phyloP scores from a whole-genome alignment of 2,888 invertebrate genomes.

The Cinara cedri region DNA sequence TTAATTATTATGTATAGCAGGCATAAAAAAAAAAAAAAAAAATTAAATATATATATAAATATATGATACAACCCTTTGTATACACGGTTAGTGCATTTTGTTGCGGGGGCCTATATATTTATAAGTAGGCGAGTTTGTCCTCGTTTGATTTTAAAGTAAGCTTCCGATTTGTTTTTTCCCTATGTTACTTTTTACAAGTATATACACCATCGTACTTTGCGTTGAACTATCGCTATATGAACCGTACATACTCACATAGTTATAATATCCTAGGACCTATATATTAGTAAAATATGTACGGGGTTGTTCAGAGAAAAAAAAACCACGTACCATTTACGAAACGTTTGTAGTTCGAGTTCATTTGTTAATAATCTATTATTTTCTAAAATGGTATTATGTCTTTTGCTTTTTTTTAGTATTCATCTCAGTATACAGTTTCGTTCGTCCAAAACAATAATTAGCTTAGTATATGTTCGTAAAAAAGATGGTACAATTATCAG shows the following conservation, averaged over 20 bases:
- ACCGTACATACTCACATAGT: not conserved
- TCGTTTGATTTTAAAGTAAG: constrained; percentile 38
- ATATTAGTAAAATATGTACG: not conserved
- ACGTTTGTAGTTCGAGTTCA: too few relatives aligned
- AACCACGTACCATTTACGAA: too few relatives aligned
- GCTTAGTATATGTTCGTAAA: too few relatives aligned
- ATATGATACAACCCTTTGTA: constrained; percentile 31
- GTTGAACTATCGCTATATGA: not conserved
- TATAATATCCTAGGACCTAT: not conserved
- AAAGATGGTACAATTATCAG: too few relatives aligned
- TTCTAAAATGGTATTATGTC: too few relatives aligned
- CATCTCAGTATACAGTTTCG: too few relatives aligned
- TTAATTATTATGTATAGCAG: constrained; percentile 39
- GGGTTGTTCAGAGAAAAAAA: too few relatives aligned
- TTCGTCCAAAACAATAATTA: too few relatives aligned
- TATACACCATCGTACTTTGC: not conserved
- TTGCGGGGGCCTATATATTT: not conserved
- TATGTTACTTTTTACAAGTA: not conserved
- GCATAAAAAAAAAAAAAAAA: constrained; percentile 20
- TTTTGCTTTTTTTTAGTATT: too few relatives aligned
- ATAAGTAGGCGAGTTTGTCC: constrained; percentile 8
- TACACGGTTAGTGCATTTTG: not conserved
- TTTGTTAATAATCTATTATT: too few relatives aligned
- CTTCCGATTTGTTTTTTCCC: constrained; percentile 7
- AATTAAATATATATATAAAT: constrained; percentile 13